These are phyloP conservation scores for Drosophila tripunctata DNA, from an alignment of 2,888 invertebrate genomes.

Conservation along the genomic window DNA sequence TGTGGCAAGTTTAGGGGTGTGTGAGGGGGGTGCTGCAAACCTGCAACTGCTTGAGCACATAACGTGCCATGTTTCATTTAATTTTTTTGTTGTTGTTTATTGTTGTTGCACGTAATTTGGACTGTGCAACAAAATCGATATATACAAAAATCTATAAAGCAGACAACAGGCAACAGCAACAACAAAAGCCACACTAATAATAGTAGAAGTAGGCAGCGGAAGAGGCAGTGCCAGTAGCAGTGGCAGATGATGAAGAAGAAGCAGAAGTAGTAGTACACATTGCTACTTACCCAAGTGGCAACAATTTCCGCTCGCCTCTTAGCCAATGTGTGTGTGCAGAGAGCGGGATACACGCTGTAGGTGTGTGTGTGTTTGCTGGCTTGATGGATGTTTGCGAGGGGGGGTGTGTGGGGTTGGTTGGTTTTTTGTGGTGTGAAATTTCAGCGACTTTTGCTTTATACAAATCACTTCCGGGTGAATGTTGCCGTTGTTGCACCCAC, in stretches of 20 bases:
- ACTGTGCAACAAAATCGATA: slow-evolving; percentile 80
- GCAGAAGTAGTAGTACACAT: slow-evolving; percentile 13
- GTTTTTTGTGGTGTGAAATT: slow-evolving; percentile 33
- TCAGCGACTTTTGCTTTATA: slow-evolving; percentile 44
- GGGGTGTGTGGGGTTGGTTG: neutral
- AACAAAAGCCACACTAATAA: slow-evolving; percentile 16
- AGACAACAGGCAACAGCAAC: slow-evolving; percentile 23
- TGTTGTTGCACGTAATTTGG: slow-evolving; percentile 40
- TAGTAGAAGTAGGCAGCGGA: slow-evolving; percentile 1
- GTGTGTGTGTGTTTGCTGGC: neutral
- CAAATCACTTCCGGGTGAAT: slow-evolving; percentile 67
- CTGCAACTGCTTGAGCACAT: slow-evolving; percentile 32
- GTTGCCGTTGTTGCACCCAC: slow-evolving; percentile 51
- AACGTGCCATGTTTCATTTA: slow-evolving; percentile 33
- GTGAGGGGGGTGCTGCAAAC: no score
- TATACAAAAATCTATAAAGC: slow-evolving; percentile 61
- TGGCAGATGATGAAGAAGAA: slow-evolving; percentile 3
- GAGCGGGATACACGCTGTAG: slow-evolving; percentile 4
- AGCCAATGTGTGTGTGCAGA: neutral
- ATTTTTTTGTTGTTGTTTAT: slow-evolving; percentile 31
- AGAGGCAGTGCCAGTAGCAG: slow-evolving; percentile 1
- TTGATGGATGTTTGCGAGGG: no score
- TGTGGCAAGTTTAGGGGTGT: slow-evolving; percentile 32
- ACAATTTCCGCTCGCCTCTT: slow-evolving; percentile 36
- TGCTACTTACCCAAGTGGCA: slow-evolving; percentile 50